These are phyloP conservation scores for Pollimyrus isidori DNA, from an alignment of 2,113 vertebrate species.

Conservation along the genomic window DNA sequence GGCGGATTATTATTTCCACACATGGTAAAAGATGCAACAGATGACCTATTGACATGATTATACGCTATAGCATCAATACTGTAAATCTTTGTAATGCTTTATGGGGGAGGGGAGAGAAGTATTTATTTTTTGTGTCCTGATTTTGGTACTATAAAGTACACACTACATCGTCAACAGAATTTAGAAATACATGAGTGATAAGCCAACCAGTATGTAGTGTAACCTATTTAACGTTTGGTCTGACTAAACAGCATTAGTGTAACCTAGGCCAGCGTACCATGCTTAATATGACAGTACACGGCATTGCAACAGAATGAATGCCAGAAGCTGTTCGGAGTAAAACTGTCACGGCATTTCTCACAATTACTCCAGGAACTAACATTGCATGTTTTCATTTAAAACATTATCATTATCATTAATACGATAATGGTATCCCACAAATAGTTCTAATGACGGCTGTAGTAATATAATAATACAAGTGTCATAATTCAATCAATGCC, in stretches of 20 bases:
- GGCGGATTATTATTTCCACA: slow-evolving; percentile 51
- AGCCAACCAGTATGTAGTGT: not conserved
- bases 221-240: not conserved
- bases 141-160: not conserved
- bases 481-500: not conserved
- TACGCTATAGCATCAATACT: not conserved
- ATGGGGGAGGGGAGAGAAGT: not conserved
- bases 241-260: not conserved
- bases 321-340: not conserved
- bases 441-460: not conserved
- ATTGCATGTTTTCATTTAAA: not conserved
- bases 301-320: not conserved
- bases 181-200: not conserved
- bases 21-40: not conserved
- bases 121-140: not conserved
- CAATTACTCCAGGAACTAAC: not conserved
- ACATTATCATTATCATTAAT: not conserved
- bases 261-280: not conserved
- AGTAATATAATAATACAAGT: not conserved
- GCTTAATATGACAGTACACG: not conserved
- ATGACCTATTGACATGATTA: slow-evolving; percentile 16
- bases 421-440: not conserved
- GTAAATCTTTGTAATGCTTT: not conserved
- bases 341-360: not conserved
- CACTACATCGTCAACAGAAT: not conserved